Evolutionary conservation across 2,113 vertebrate species (phyloP), one percentile per base, ranked within the genome.

Genomic region (human): DNA sequence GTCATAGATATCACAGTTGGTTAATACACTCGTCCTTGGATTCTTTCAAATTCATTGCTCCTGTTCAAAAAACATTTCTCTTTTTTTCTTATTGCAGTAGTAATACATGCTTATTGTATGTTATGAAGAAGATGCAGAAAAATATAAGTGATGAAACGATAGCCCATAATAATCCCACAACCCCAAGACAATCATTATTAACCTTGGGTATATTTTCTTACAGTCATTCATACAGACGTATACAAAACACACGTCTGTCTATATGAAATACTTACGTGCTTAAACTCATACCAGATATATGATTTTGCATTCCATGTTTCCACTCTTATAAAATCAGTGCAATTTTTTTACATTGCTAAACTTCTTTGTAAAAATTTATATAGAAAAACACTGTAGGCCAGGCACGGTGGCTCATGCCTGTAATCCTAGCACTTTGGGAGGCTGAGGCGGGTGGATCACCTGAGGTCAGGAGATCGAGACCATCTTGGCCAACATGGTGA

Each of bases 321-420:
- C n/a, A n/a, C 40, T 14, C n/a, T 93, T 27, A 75, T 92, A 87
- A 96, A 96, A 92, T 61, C 22, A 93, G 83, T 79, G 55, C 32
- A 45, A 78, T 61, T 90, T 94, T 40, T 40, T 93, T 84, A 97
- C 48, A 40, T 40, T 87, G 87, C 66, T 94, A 96, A 92, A 45
- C 83, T 94, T 40, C 40, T 40, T 72, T 94, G 35, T 95, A 83
- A 86, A 93, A 96, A 96, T 82, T 48, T 93, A 85, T 92, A n/a
- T 23, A 25, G 66, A 38, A 95, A 97, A 93, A 38, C 32, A 73
- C n/a, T 35, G 94, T 10, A 55, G 52, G 18, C 18, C 52, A 55
- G 52, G 52, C 18, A 2, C 6, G 18, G 52, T 55, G 52, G 52
- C 52, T 55, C 52, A 55, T 0, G 6, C 52, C 52, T 55, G 52